Conservation (phyloP, 2,888 invertebrate genomes). For the Hyalella azteca region DNA sequence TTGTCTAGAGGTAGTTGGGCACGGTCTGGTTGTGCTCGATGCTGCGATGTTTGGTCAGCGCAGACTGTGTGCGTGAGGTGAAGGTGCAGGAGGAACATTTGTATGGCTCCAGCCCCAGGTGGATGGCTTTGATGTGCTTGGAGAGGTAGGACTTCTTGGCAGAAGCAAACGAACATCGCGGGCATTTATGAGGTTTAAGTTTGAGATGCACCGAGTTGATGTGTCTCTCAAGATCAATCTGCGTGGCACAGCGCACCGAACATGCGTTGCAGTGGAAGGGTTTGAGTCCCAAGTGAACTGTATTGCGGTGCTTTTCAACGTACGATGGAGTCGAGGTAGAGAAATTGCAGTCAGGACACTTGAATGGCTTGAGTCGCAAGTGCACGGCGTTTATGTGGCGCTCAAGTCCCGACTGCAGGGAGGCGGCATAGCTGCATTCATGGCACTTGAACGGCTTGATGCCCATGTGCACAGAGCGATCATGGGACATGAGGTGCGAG, state of each 20-base stretch:
- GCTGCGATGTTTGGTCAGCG: slow-evolving; percentile 6
- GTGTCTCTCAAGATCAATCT: neutral
- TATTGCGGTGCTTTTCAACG: slow-evolving; percentile 3
- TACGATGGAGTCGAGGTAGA: neutral
- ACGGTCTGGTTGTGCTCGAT: neutral
- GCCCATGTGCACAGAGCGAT: neutral
- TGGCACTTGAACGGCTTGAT: slow-evolving; percentile 11
- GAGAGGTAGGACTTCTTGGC: slow-evolving; percentile 3
- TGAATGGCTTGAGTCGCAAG: neutral
- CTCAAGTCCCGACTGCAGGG: neutral
- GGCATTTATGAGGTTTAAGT: slow-evolving; percentile 16
- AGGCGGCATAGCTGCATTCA: neutral
- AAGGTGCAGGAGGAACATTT: slow-evolving; percentile 3
- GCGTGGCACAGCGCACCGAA: neutral
- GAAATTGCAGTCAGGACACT: neutral
- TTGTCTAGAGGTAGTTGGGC: too few relatives aligned
- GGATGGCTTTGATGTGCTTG: neutral
- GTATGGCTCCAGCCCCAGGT: neutral
- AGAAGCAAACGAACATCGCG: neutral
- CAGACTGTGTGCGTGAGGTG: neutral
- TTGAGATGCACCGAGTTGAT: slow-evolving; percentile 5
- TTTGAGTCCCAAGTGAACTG: slow-evolving; percentile 27
- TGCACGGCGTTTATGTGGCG: slow-evolving; percentile 24
- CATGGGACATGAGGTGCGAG: neutral
- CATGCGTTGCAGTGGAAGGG: slow-evolving; percentile 6